These are phyloP conservation scores for Leptatherina wallacei DNA, from an alignment of 2,797 vertebrate species.

Conservation along the genomic window DNA sequence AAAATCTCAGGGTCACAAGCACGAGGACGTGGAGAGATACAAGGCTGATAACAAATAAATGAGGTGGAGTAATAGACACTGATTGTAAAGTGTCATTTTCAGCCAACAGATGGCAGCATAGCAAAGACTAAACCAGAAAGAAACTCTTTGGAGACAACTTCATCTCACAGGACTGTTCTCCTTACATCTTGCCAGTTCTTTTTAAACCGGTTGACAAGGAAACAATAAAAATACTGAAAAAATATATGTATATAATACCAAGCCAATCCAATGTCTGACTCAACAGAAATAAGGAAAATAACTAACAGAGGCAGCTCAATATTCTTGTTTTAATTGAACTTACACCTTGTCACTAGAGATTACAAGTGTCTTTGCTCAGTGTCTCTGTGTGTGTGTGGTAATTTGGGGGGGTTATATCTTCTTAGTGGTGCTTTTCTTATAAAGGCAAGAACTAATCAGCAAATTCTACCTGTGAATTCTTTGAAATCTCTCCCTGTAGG, in stretches of 20 bases:
- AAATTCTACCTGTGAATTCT: slow-evolving; percentile 25
- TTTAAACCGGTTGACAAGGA: neutral
- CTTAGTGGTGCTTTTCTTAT: slow-evolving; percentile 19
- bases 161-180: neutral
- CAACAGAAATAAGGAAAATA: slow-evolving; percentile 25
- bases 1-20: neutral
- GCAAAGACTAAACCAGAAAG: slow-evolving; percentile 2
- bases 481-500: slow-evolving; percentile 39
- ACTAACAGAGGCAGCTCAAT: slow-evolving; percentile 30
- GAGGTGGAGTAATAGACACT: neutral
- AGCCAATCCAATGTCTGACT: slow-evolving; percentile 19
- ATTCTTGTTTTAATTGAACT: slow-evolving; percentile 42
- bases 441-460: slow-evolving; percentile 38
- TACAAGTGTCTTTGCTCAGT: slow-evolving; percentile 1
- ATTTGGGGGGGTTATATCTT: neutral
- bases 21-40: neutral
- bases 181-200: neutral
- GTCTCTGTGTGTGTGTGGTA: neutral
- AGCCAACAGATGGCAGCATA: slow-evolving; percentile 73
- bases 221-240: neutral
- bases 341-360: slow-evolving; percentile 54
- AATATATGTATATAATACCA: neutral
- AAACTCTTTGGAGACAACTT: neutral
- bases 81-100: neutral
- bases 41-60: neutral